phyloP scores from a whole-genome alignment of 2,113 vertebrate genomes.

The Cynopterus brachyotis region DNA sequence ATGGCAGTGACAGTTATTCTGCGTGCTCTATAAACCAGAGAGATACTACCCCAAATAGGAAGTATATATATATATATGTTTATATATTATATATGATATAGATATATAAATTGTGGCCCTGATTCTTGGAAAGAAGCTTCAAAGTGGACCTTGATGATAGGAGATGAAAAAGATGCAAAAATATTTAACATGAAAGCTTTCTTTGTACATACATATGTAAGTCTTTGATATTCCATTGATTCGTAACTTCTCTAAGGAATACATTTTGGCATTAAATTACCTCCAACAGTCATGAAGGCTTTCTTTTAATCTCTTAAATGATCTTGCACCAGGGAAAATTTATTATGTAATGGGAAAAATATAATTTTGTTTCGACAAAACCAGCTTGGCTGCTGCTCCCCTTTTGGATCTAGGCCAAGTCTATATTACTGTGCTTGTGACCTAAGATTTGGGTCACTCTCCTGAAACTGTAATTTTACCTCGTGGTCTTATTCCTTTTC shows the following conservation, averaged over 20 bases:
- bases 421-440: not conserved
- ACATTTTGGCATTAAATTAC: conserved; percentile 56
- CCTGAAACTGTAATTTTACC: not conserved
- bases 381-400: not conserved
- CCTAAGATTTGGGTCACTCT: not conserved
- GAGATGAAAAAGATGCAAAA: conserved; percentile 26
- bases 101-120: not conserved
- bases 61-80: not conserved
- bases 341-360: conserved; percentile 37
- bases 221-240: conserved; percentile 15
- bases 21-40: not conserved
- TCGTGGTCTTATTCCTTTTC: not conserved
- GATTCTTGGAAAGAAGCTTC: conserved; percentile 36
- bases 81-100: not conserved
- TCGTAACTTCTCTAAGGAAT: conserved; percentile 25
- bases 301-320: conserved; percentile 61
- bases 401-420: conserved; percentile 24
- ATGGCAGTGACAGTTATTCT: conserved; percentile 22
- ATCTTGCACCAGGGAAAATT: not conserved
- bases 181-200: not conserved
- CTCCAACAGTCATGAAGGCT: conserved; percentile 4
- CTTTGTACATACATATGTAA: not conserved
- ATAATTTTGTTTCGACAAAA: not conserved
- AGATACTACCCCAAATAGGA: not conserved
- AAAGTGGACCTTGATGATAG: conserved; percentile 12